Evolutionary conservation across 2,888 invertebrate genomes (phyloP).

Genomic region (Agrochola litura): DNA sequence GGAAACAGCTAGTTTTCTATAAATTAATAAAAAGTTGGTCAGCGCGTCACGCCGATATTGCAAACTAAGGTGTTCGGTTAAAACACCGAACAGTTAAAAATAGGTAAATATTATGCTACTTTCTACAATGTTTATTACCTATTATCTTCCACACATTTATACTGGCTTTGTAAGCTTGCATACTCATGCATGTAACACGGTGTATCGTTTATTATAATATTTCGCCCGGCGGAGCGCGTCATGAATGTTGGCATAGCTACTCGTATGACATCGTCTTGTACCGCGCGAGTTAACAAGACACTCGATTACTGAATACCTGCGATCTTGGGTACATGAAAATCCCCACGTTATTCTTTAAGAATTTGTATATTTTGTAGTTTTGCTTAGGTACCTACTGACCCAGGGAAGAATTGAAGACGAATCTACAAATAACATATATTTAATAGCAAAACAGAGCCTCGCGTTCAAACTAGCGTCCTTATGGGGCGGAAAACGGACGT

Average conservation of each 20-base stretch:
- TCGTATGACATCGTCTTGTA: background rate
- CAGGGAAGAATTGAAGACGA: background rate
- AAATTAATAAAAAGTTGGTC: background rate
- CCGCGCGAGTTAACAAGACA: background rate
- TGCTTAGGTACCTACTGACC: no score
- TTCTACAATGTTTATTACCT: background rate
- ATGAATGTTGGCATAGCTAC: conserved; percentile 4
- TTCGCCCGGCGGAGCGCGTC: conserved; percentile 5
- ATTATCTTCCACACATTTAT: conserved; percentile 11
- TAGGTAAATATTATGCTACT: conserved; percentile 5
- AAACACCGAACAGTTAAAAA: background rate
- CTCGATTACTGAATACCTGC: conserved; percentile 1
- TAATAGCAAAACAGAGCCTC: background rate
- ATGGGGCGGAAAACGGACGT: background rate
- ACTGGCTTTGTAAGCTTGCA: conserved; percentile 11
- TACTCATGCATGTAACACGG: conserved; percentile 22
- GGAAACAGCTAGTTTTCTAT: no score
- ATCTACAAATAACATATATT: background rate
- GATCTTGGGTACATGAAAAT: background rate
- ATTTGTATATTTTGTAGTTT: background rate
- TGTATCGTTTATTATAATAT: conserved; percentile 48
- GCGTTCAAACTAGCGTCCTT: background rate
- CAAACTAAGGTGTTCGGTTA: background rate
- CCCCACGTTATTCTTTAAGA: no score
- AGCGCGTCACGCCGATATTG: background rate